phyloP scores from a whole-genome alignment of 1,140 invertebrate genomes.

The Euglossa dilemma region DNA sequence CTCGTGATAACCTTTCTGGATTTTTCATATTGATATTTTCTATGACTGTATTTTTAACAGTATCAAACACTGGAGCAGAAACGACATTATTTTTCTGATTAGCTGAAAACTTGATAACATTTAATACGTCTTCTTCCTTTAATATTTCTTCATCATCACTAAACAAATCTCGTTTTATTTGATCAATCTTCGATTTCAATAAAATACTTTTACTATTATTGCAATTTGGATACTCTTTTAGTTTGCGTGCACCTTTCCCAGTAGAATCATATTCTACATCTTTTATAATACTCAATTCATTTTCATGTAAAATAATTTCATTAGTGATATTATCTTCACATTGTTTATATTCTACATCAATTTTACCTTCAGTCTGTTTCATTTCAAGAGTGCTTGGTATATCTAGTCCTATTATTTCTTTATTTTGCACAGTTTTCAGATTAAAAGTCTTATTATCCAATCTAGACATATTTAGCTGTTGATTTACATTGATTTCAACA shows the following conservation, averaged over 20 bases:
- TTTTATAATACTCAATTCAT: not conserved
- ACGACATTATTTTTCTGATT: not conserved
- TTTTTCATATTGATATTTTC: slow-evolving; percentile 30
- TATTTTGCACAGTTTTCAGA: not conserved
- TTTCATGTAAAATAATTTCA: not conserved
- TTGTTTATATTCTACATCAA: not conserved
- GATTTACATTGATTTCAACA: not conserved
- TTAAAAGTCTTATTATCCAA: not conserved
- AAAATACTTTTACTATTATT: slow-evolving; percentile 25
- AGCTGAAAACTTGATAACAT: slow-evolving; percentile 50
- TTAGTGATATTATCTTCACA: not conserved
- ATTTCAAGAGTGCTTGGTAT: not conserved
- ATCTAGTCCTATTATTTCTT: not conserved
- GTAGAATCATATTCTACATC: not conserved
- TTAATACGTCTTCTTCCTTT: slow-evolving; percentile 50
- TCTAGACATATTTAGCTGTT: not conserved
- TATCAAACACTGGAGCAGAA: not conserved
- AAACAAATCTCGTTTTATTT: slow-evolving; percentile 78
- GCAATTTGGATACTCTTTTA: slow-evolving; percentile 12
- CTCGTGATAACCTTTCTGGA: slow-evolving; percentile 66
- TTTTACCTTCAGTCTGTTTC: not conserved
- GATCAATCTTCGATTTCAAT: slow-evolving; percentile 74
- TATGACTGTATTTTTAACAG: not conserved
- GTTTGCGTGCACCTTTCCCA: not conserved
- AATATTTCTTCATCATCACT: slow-evolving; percentile 77